phyloP scores from a whole-genome alignment of 1,140 invertebrate species.

The Drosophila busckii region DNA sequence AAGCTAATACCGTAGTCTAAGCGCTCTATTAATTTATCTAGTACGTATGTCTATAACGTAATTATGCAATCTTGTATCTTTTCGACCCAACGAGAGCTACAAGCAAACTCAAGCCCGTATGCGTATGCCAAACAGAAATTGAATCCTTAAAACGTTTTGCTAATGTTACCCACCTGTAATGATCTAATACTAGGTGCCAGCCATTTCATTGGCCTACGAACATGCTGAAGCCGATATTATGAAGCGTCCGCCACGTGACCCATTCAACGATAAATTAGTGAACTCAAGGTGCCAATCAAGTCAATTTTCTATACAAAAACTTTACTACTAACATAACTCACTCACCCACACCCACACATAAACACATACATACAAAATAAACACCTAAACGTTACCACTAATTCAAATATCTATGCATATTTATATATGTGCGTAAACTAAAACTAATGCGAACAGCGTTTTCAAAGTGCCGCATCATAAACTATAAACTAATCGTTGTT shows the following conservation, averaged over 20 bases:
- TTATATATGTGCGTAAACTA: too few species aligned
- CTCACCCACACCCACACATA: slow-evolving; percentile 18
- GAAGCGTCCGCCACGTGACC: slow-evolving; percentile 99
- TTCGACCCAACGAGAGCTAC: not conserved
- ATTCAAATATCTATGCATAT: slow-evolving; percentile 44
- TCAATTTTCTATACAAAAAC: slow-evolving; percentile 58
- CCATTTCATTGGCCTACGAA: slow-evolving; percentile 99
- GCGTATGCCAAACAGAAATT: slow-evolving; percentile 14
- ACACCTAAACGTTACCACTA: slow-evolving; percentile 46
- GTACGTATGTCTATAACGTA: slow-evolving; percentile 7
- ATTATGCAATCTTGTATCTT: too few species aligned
- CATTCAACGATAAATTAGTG: slow-evolving; percentile 97
- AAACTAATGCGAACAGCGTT: slow-evolving; percentile 38
- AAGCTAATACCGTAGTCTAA: slow-evolving; percentile 23
- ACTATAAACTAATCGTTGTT: slow-evolving; percentile 49
- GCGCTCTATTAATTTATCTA: not conserved
- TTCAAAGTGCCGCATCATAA: slow-evolving; percentile 53
- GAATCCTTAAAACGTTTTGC: slow-evolving; percentile 56
- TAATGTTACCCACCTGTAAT: slow-evolving; percentile 68
- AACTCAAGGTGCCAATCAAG: slow-evolving; percentile 94
- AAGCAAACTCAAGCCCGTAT: not conserved
- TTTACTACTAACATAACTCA: slow-evolving; percentile 2
- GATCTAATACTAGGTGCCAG: slow-evolving; percentile 89
- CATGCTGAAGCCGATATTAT: slow-evolving; percentile 99
- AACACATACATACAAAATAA: slow-evolving; percentile 19